These are phyloP conservation scores for Eutrigla gurnardus DNA, from an alignment of 2,797 vertebrate genomes.

Conservation along the genomic window DNA sequence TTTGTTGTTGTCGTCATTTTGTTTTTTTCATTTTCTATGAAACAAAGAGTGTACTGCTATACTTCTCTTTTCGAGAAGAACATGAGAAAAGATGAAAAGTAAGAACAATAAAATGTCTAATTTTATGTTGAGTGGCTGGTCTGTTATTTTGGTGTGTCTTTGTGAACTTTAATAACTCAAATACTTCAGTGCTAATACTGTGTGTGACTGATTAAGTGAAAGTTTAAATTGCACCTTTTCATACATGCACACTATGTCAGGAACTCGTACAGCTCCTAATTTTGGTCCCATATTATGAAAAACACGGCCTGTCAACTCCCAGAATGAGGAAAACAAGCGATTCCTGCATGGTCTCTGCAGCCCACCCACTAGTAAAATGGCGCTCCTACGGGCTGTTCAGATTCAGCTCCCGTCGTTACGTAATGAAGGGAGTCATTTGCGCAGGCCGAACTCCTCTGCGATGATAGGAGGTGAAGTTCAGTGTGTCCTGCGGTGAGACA, in stretches of 20 bases:
- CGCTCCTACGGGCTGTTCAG: too few relatives aligned
- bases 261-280: not conserved
- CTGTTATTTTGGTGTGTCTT: constrained; percentile 22
- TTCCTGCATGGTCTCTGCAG: too few relatives aligned
- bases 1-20: constrained; percentile 85
- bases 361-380: too few relatives aligned
- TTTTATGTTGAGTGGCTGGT: constrained; percentile 48
- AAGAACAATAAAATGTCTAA: constrained; percentile 71
- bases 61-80: constrained; percentile 85
- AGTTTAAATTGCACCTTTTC: not conserved
- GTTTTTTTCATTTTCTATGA: constrained; percentile 85
- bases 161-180: not conserved
- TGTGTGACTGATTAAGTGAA: not conserved
- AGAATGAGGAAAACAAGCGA: too few relatives aligned
- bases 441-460: too few relatives aligned
- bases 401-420: too few relatives aligned
- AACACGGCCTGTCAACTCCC: too few relatives aligned
- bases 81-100: constrained; percentile 76
- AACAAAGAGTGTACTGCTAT: constrained; percentile 83
- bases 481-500: too few relatives aligned
- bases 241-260: not conserved
- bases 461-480: too few relatives aligned
- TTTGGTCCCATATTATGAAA: too few relatives aligned
- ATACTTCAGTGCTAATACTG: not conserved
- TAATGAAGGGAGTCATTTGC: too few relatives aligned